phyloP scores from a whole-genome alignment of 23 tunicate genomes.

The Ascidia mentula region DNA sequence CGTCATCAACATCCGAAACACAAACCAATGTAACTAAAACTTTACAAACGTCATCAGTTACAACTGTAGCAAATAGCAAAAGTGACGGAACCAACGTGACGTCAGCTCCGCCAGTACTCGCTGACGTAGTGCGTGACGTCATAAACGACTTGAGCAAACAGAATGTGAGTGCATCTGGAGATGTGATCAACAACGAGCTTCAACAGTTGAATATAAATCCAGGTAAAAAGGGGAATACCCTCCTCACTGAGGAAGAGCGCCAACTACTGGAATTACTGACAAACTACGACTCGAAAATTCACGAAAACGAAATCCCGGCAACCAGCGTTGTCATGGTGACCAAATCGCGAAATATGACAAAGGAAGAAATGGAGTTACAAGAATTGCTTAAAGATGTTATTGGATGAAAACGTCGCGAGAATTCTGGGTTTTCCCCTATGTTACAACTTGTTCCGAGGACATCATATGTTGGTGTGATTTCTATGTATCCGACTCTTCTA shows the following conservation, averaged over 20 bases:
- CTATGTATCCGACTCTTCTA: too few relatives aligned
- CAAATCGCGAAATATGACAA: not conserved
- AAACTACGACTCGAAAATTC: not conserved
- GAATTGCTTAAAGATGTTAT: not conserved
- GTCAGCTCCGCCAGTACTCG: not conserved
- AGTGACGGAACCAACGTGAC: not conserved
- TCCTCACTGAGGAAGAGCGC: not conserved
- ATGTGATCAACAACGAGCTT: not conserved
- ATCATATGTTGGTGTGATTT: too few relatives aligned
- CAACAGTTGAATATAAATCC: not conserved
- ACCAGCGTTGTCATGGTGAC: not conserved
- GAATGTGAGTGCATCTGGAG: not conserved
- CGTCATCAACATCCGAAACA: not conserved
- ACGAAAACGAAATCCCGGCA: not conserved
- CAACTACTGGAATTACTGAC: not conserved
- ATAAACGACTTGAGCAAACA: not conserved
- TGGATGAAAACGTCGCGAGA: too few relatives aligned
- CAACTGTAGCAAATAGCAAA: not conserved
- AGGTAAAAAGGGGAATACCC: not conserved
- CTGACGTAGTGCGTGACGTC: conserved; percentile 1
- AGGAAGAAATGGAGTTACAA: not conserved
- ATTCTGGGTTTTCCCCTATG: too few relatives aligned
- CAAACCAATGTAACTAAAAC: not conserved
- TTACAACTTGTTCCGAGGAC: too few relatives aligned
- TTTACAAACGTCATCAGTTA: not conserved